Base-by-base conservation (phyloP, 2,888 invertebrate genomes). In the Mimas tiliae region DNA sequence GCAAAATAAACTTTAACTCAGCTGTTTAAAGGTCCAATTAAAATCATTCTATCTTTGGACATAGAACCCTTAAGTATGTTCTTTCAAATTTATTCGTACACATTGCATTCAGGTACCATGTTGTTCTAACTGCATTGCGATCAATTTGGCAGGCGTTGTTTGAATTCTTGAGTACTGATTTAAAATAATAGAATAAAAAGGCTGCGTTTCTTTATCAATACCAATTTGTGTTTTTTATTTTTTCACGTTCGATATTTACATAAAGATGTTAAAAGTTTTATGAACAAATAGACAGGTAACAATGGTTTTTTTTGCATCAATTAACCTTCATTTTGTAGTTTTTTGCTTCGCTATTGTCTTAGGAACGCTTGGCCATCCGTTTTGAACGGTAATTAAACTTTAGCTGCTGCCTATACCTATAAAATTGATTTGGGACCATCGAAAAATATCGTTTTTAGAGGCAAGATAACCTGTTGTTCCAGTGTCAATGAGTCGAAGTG, bases 71-170 rank as follows among this genome's bases (percentile, higher is more conserved):
- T 72, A 69, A 47, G n/a, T 48, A 63, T 58, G 66, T n/a, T 34
- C 14, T 67, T 65, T 75, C 73, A 81, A 83, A 89, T 87, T 88
- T 89, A 89, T 89, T 87, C 83, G 84, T 85, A 85, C 80, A 87
- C 80, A 83, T 86, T 83, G 86, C 86, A 85, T 80, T 80, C 84
- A 82, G 81, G 78, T 84, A 82, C 87, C 83, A 84, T 86, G 88
- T 87, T 88, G 88, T 86, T 88, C 85, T 89, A 88, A 87, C 86
- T 78, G 79, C 85, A 85, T 87, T 86, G 89, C 86, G 85, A 90
- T 90, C 89, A 88, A 88, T 86, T 89, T 86, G 84, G 84, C 81
- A 82, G 81, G 81, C 86, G 86, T 86, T 83, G 81, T 76, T 84
- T 86, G 85, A 82, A 89, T 90, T 86, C 80, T 86, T 84, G 82